These are phyloP conservation scores for Coptotermes formosanus DNA, from an alignment of 1,140 invertebrate species.

Conservation along the genomic window DNA sequence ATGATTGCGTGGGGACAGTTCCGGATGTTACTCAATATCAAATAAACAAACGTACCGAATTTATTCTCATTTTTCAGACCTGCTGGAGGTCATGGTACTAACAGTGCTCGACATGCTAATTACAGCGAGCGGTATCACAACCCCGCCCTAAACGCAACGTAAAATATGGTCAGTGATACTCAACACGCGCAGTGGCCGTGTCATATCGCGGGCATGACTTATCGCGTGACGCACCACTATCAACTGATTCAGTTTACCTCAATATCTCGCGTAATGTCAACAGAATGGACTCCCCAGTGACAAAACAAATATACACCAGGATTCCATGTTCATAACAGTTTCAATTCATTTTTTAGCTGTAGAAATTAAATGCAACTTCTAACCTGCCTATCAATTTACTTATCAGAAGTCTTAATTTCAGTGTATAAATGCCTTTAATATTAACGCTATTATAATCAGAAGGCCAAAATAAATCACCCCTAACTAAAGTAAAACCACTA, in stretches of 20 bases:
- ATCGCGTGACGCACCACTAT: constrained; percentile 18
- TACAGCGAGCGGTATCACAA: background rate
- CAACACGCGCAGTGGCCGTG: constrained; percentile 11
- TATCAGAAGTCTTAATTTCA: background rate
- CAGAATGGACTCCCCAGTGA: constrained; percentile 18
- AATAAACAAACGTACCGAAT: background rate
- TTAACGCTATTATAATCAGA: background rate
- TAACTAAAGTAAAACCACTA: background rate
- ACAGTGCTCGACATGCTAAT: background rate
- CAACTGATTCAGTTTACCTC: background rate
- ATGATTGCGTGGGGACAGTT: no score
- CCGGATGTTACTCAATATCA: background rate
- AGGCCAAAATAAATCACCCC: background rate
- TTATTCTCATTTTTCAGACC: background rate
- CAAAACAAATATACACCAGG: background rate
- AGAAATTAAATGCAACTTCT: background rate
- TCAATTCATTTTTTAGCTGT: background rate
- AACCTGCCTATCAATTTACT: background rate
- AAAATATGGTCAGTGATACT: constrained; percentile 17
- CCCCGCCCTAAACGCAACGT: constrained; percentile 21
- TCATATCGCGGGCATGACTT: background rate
- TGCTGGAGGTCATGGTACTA: background rate
- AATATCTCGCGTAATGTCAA: constrained; percentile 26
- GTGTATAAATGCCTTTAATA: background rate
- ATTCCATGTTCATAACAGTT: background rate